Conservation (phyloP, 2,113 vertebrate species). For the Bos javanicus region DNA sequence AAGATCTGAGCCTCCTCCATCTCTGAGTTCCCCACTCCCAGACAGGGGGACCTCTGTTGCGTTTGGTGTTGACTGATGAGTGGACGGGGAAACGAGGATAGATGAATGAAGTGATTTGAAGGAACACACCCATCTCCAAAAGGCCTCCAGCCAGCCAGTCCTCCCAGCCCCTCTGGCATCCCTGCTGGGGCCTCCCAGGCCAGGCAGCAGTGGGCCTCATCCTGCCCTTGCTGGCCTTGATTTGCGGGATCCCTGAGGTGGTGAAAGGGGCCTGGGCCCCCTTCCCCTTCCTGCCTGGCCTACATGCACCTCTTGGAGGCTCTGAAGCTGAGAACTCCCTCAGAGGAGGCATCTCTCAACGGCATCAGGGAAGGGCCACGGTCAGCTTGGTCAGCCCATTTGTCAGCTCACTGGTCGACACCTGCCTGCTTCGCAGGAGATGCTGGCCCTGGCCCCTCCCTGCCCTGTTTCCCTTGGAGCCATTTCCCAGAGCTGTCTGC, state of each 20-base stretch:
- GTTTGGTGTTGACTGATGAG: neutral
- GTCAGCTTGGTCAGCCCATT: neutral
- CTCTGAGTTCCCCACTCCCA: neutral
- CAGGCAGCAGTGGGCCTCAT: neutral
- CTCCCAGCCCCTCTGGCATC: neutral
- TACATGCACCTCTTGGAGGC: neutral
- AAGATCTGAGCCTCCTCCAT: neutral
- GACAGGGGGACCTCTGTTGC: neutral
- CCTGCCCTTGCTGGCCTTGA: neutral
- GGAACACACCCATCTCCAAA: neutral
- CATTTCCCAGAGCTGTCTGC: constrained; percentile 52
- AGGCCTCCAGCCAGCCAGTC: neutral
- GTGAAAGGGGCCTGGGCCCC: neutral
- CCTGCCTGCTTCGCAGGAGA: neutral
- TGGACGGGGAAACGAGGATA: accelerated
- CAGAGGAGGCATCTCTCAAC: neutral
- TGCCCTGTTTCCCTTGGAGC: constrained; percentile 49
- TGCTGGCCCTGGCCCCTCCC: neutral
- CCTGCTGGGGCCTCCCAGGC: neutral
- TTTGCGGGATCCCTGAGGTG: neutral
- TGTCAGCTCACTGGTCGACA: constrained; percentile 38
- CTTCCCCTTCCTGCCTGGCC: neutral
- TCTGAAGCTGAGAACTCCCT: neutral
- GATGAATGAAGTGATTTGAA: neutral
- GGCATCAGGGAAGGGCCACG: neutral